Evolutionary conservation across 2,888 invertebrate genomes (phyloP).

Genomic region (Psylliodes chrysocephalus): DNA sequence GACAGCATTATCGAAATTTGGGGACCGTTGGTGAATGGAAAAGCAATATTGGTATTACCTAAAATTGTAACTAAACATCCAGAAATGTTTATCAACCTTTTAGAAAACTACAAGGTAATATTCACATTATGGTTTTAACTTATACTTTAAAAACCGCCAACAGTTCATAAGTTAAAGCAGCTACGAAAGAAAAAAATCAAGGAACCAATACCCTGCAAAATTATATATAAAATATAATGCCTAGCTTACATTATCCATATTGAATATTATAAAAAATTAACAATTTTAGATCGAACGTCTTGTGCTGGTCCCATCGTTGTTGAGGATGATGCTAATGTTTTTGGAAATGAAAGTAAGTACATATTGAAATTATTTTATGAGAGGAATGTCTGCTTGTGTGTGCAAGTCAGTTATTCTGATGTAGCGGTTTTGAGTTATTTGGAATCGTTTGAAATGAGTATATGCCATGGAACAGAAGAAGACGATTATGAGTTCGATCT

Average conservation of each 20-base stretch:
- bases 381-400: too few relatives aligned
- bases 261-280: slow-evolving; percentile 1
- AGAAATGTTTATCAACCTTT: slow-evolving; percentile 74
- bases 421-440: too few relatives aligned
- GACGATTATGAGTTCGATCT: too few relatives aligned
- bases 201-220: slow-evolving; percentile 10
- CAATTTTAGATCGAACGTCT: slow-evolving; percentile 76
- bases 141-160: too few relatives aligned
- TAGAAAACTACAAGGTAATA: slow-evolving; percentile 76
- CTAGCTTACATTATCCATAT: slow-evolving; percentile 4
- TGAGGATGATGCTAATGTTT: slow-evolving; percentile 82
- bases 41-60: slow-evolving; percentile 78
- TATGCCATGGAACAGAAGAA: too few relatives aligned
- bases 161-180: not conserved
- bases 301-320: slow-evolving; percentile 84
- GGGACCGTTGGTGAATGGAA: slow-evolving; percentile 81
- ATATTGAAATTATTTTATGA: too few relatives aligned
- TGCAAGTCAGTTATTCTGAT: too few relatives aligned
- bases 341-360: slow-evolving; percentile 68
- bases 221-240: slow-evolving; percentile 22
- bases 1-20: slow-evolving; percentile 91
- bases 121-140: too few relatives aligned
- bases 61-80: slow-evolving; percentile 81
- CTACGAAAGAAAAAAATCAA: slow-evolving; percentile 13
- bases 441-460: too few relatives aligned